Conservation (phyloP, 2,888 invertebrate genomes). For the Dolomedes plantarius region DNA sequence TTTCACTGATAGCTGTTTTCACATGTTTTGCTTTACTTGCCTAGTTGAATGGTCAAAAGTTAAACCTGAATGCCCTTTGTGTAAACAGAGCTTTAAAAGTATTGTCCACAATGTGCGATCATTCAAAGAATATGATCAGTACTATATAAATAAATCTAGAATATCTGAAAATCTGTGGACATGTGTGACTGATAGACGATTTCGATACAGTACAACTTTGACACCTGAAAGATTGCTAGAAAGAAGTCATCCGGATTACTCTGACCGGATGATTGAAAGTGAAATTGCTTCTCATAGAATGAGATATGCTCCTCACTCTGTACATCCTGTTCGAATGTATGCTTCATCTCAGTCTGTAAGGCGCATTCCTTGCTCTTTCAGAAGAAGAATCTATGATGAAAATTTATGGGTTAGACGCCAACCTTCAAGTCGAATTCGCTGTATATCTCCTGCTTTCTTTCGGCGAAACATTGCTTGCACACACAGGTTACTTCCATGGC, state of each 20-base stretch:
- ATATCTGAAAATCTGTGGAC: constrained; percentile 43
- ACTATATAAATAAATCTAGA: constrained; percentile 78
- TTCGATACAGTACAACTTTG: constrained; percentile 77
- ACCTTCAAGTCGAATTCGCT: constrained; percentile 83
- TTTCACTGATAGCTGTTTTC: constrained; percentile 93
- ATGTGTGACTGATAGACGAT: constrained; percentile 73
- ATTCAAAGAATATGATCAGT: constrained; percentile 91
- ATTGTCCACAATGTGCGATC: constrained; percentile 95
- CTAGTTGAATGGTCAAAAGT: constrained; percentile 96
- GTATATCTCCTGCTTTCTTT: constrained; percentile 82
- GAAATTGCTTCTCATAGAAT: constrained; percentile 52
- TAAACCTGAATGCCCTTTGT: constrained; percentile 94
- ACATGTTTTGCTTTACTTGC: constrained; percentile 95
- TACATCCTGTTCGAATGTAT: constrained; percentile 18
- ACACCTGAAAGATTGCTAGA: constrained; percentile 73
- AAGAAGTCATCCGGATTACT: constrained; percentile 63
- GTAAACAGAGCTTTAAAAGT: constrained; percentile 92
- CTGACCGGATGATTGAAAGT: constrained; percentile 7
- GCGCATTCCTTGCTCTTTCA: constrained; percentile 75
- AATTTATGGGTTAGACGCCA: constrained; percentile 86
- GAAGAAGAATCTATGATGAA: constrained; percentile 84
- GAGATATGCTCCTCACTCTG: constrained; percentile 62
- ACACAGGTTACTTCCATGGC: constrained; percentile 90
- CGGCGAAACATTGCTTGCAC: constrained; percentile 84
- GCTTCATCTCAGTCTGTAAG: neutral